Evolutionary conservation across 2,888 invertebrate genomes (phyloP), one percentile per base, ranked within the genome.

Genomic region (Leptarthrus brevirostris): DNA sequence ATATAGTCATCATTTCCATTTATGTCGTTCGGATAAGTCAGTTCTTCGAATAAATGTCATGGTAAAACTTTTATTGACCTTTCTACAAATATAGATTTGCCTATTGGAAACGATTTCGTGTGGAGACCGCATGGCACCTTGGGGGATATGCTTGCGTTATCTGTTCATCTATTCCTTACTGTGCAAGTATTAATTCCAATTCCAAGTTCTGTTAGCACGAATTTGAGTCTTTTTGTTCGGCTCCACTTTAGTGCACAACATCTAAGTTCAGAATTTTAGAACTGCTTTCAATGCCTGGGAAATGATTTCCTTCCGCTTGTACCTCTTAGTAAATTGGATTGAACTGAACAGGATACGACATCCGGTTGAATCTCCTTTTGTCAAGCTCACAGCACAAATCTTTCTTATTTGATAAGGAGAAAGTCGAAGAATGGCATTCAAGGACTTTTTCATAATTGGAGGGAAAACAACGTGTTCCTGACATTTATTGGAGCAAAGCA

Each of bases 41-140:
- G 56, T 30, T 6, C 30, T n/a, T 30, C 14, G 34, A 56, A 56
- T 56, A 56, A 56, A 14, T 56, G 56, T 56, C 34, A 56, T 16
- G 30, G 14, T 10, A 30, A 56, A 56, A 56, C 56, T 56, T 56
- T 56, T 56, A 56, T 56, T 56, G 56, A 30, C 56, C 16, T 56
- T 26, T 56, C 26, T 56, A 56, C 56, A 26, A 56, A 56, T 56
- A 56, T 56, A 56, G 26, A 56, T 56, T 56, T 56, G 56, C 56
- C 30, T 56, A 26, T 56, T 16, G 56, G 56, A 30, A 56, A n/a
- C 26, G 14, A 30, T 5, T 30, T 30, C 30, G 8, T 30, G 30
- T 30, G 34, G 30, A 20, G 3, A 53, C 20, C 6, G 14, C 30
- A n/a, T n/a, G n/a, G n/a, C n/a, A 26, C n/a, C n/a, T 30, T 12